These are phyloP conservation scores for Catagonus wagneri DNA, from an alignment of 2,113 vertebrate species.

Conservation along the genomic window DNA sequence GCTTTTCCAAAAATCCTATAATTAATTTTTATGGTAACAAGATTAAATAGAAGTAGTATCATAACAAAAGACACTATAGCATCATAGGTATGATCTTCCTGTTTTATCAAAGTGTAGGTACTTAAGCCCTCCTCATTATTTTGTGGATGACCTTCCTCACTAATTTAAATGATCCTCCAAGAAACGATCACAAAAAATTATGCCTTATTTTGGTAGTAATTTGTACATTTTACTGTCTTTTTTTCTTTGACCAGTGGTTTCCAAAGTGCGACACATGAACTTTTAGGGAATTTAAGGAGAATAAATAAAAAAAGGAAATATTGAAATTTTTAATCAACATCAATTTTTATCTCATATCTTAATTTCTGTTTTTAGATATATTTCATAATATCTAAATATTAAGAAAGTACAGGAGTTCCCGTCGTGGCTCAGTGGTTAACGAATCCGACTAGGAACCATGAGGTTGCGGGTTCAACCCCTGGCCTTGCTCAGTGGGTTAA, in stretches of 20 bases:
- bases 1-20: neutral
- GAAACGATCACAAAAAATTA: neutral
- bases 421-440: too few relatives aligned
- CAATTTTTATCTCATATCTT: neutral
- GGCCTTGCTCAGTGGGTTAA: too few relatives aligned
- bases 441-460: too few relatives aligned
- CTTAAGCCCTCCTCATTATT: neutral
- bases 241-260: conserved; percentile 1
- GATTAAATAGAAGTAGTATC: neutral
- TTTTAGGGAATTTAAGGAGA: neutral
- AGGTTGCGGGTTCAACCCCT: too few relatives aligned
- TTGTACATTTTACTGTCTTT: neutral
- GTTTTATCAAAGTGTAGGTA: neutral
- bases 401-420: neutral
- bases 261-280: neutral
- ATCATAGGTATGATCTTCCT: neutral
- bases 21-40: neutral
- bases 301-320: neutral
- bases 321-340: neutral
- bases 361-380: neutral
- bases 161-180: neutral
- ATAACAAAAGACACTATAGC: neutral
- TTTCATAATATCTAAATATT: neutral
- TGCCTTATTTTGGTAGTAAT: neutral
- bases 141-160: neutral